These are phyloP conservation scores for Poecilobothrus nobilitatus DNA, from an alignment of 2,888 invertebrate species.

Conservation along the genomic window DNA sequence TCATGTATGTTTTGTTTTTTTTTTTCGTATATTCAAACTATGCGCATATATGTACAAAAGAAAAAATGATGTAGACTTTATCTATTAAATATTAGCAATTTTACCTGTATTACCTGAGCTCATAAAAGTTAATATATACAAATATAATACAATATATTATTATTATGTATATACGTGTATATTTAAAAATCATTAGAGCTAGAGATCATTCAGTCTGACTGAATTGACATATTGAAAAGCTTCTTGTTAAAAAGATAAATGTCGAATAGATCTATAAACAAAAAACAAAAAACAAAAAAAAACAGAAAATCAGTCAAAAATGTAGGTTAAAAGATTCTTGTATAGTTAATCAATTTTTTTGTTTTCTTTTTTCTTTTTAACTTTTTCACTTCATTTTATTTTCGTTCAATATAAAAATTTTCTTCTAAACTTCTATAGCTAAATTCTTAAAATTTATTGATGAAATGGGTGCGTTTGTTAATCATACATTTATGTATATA, in stretches of 20 bases:
- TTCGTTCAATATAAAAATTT: too few species aligned
- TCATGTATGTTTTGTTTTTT: too few species aligned
- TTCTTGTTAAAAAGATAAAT: constrained; percentile 6
- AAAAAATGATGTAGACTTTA: not conserved
- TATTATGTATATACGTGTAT: too few species aligned
- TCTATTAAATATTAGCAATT: not conserved
- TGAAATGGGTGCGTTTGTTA: not conserved
- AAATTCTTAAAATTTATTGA: not conserved
- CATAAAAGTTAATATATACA: too few species aligned
- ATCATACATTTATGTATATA: too few species aligned
- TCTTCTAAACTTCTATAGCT: not conserved
- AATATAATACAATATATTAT: too few species aligned
- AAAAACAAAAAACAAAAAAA: not conserved
- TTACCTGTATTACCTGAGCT: too few species aligned
- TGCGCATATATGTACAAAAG: too few species aligned
- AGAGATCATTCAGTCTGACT: not conserved
- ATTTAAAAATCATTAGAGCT: not conserved
- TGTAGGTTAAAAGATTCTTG: not conserved
- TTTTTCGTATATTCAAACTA: too few species aligned
- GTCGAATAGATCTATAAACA: too few species aligned
- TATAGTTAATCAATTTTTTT: not conserved
- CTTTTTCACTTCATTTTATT: too few species aligned
- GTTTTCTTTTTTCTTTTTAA: too few species aligned
- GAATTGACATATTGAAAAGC: constrained; percentile 6
- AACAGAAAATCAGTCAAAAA: not conserved